Base-by-base conservation (phyloP, 2,113 vertebrate species). In the Anguilla rostrata region DNA sequence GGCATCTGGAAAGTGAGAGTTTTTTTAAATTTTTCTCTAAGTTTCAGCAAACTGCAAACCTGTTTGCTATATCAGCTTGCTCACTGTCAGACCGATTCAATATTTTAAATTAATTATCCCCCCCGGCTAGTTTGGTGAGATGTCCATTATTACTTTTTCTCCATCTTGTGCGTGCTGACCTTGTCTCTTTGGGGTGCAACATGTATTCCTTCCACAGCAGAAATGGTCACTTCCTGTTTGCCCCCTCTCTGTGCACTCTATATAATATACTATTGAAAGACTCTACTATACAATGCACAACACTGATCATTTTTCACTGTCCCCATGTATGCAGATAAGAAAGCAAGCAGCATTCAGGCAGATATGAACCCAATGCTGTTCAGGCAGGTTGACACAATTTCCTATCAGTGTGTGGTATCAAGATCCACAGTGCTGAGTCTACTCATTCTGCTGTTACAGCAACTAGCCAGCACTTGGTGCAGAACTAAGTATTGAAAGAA, bases 1-100 rank as follows among this genome's bases (percentile, higher is more conserved):
- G 22, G 98, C 98, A 96, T 98, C 98, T 99, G 85, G 9, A 89
- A 92, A 12, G 86, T 29, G 9, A 34, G 63, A 53, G 84, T 12
- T 71, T 26, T 9, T 6, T 6, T 0, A 46, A 8, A 8, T 46
- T 34, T 34, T 1, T 34, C 34, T 34, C 39, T 71, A 56, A 63
- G 3, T 34, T 40, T 40, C 26, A 40, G 39, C 57, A 56, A 40
- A 75, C n/a, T 46, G 39, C 60, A 57, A 41, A 14, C 22, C 22
- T 26, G 56, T 39, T 75, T 75, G n/a, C 71, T 75, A 14, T 5
- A 75, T 6, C 26, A 78, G 26, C 75, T 14, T 39, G 34, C 56
- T 63, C 15, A 34, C 34, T 34, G 34, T 34, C 34, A 34, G 34
- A 34, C 34, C 34, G 34, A 34, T 34, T 34, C 34, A 34, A 34